phyloP scores from a whole-genome alignment of 1,140 invertebrate species.

The Drosophila repletoides region DNA sequence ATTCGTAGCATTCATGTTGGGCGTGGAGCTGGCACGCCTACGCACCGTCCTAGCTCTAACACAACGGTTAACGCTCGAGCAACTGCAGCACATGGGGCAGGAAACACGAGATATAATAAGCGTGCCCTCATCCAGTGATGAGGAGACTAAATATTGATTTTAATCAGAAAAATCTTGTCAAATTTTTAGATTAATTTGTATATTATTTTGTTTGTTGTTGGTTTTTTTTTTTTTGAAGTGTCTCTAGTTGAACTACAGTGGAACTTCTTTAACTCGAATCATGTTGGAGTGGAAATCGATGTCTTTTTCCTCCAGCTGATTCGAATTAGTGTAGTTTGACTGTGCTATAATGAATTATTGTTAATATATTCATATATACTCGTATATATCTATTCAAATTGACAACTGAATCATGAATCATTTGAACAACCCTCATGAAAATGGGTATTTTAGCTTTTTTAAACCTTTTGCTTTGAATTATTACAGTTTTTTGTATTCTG shows the following conservation, averaged over 20 bases:
- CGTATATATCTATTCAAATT: no score
- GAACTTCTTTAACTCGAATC: constrained; percentile 7
- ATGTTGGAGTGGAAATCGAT: not conserved
- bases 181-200: constrained; percentile 38
- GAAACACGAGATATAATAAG: not conserved
- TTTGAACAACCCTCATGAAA: no score
- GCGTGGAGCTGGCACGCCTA: constrained; percentile 42
- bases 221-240: constrained; percentile 2
- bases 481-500: constrained; percentile 49
- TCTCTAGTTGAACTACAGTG: constrained; percentile 11
- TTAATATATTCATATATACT: no score
- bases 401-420: no score
- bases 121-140: constrained; percentile 11
- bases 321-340: no score
- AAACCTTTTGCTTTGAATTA: constrained; percentile 25
- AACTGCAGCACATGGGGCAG: constrained; percentile 22
- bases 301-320: no score
- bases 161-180: constrained; percentile 9
- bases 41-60: constrained; percentile 41
- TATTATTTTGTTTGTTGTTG: constrained; percentile 26
- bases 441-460: not conserved
- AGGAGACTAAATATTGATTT: not conserved
- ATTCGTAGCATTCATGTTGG: constrained; percentile 48
- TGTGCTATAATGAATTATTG: no score
- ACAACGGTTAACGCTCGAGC: constrained; percentile 34